Conservation (phyloP, 2,888 invertebrate genomes). For the Nephrotoma appendiculata region DNA sequence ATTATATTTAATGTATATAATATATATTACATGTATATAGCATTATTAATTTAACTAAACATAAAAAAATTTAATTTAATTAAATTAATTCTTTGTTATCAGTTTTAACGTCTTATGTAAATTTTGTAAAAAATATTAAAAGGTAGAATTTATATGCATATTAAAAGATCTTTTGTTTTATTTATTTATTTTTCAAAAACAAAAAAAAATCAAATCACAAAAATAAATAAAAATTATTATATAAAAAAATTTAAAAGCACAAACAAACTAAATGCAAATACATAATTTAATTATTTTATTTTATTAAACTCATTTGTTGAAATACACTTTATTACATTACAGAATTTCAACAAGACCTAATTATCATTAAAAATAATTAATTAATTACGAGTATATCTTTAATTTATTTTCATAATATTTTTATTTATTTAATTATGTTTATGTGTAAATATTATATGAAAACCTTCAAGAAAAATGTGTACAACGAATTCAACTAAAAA, state of each 20-base stretch:
- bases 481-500: neutral
- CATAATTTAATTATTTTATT: neutral
- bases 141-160: neutral
- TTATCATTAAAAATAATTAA: neutral
- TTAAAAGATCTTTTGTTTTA: neutral
- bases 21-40: neutral
- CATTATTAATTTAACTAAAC: neutral
- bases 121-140: neutral
- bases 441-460: neutral
- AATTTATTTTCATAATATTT: neutral
- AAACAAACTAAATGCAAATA: neutral
- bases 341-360: neutral
- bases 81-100: neutral
- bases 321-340: neutral
- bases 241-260: neutral
- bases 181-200: neutral
- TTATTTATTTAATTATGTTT: neutral
- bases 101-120: neutral
- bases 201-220: neutral
- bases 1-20: neutral
- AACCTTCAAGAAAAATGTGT: neutral
- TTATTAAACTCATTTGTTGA: neutral
- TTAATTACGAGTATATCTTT: neutral
- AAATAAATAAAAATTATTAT: neutral
- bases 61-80: neutral